Evolutionary conservation across 2,888 invertebrate genomes (phyloP).

Genomic region (Punctoribates punctum): DNA sequence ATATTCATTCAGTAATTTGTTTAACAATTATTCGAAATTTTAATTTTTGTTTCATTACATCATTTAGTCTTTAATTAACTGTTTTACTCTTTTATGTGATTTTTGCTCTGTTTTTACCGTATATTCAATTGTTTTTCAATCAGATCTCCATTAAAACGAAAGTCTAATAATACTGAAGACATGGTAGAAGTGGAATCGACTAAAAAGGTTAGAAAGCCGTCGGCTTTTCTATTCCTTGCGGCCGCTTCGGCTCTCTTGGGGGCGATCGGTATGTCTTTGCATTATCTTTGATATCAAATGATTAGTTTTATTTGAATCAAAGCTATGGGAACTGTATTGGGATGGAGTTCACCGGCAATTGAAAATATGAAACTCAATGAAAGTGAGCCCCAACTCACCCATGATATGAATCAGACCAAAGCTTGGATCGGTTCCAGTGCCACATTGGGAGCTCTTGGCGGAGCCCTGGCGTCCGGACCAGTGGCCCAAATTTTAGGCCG

Average conservation of each 20-base stretch:
- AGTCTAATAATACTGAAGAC: background rate
- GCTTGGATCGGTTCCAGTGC: constrained; percentile 46
- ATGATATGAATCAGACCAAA: constrained; percentile 38
- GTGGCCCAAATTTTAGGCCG: constrained; percentile 51
- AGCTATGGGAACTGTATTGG: constrained; percentile 45
- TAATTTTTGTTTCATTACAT: background rate
- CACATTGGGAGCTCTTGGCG: constrained; percentile 46
- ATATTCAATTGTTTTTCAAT: background rate
- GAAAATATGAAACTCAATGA: constrained; percentile 41
- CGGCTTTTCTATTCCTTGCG: constrained; percentile 38
- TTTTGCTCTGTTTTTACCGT: too few species aligned
- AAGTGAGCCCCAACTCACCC: constrained; percentile 34
- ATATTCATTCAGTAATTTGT: background rate
- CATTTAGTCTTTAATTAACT: background rate
- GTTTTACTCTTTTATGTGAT: too few species aligned
- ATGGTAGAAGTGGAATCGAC: constrained; percentile 20
- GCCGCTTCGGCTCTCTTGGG: constrained; percentile 45
- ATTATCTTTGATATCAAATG: background rate
- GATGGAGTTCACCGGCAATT: constrained; percentile 46
- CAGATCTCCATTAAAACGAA: constrained; percentile 21
- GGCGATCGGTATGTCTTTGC: constrained; percentile 38
- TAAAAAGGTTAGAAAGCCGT: constrained; percentile 28
- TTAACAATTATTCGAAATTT: background rate
- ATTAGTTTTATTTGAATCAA: too few species aligned
- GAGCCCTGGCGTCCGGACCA: constrained; percentile 45